phyloP scores from a whole-genome alignment of 2,113 vertebrate species.

The Gopherus evgoodei region DNA sequence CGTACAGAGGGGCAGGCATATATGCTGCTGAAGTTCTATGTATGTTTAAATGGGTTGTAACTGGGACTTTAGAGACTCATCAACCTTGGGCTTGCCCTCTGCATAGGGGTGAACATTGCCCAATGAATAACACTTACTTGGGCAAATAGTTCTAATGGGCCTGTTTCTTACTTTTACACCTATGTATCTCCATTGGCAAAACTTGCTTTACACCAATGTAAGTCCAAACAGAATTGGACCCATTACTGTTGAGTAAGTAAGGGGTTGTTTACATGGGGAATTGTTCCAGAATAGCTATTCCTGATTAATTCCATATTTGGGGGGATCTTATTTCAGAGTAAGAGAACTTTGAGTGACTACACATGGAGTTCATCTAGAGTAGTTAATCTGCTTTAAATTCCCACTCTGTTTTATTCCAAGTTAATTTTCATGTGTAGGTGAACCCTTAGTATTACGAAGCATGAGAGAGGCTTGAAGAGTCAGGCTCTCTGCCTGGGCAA shows the following conservation, averaged over 20 bases:
- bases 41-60: neutral
- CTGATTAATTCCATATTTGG: neutral
- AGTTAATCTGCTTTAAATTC: neutral
- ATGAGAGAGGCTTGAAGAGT: neutral
- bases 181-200: neutral
- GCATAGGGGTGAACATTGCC: fast-evolving
- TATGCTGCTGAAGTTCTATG: neutral
- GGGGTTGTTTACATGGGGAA: neutral
- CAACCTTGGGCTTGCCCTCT: neutral
- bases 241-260: neutral
- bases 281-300: neutral
- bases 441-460: neutral
- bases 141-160: neutral
- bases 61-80: fast-evolving
- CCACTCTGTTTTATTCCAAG: neutral
- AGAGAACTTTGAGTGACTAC: neutral
- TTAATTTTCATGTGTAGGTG: neutral
- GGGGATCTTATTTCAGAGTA: neutral
- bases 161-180: neutral
- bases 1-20: neutral
- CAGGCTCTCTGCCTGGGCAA: fast-evolving
- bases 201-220: neutral
- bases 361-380: neutral
- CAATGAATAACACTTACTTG: neutral
- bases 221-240: neutral